These are phyloP conservation scores for Caretta caretta DNA, from an alignment of 2,113 vertebrate species.

Conservation along the genomic window DNA sequence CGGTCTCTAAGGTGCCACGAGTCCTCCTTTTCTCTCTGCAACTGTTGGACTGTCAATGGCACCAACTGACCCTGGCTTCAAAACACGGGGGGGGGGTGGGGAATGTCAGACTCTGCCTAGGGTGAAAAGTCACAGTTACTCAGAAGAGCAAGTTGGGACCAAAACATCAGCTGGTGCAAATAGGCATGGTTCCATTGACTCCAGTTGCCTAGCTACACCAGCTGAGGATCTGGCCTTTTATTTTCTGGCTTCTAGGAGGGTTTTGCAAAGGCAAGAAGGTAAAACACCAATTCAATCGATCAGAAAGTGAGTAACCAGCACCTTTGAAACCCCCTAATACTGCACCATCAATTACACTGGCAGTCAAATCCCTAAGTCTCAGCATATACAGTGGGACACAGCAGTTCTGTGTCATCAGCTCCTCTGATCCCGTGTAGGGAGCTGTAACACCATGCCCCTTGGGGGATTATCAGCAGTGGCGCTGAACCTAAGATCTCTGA, in stretches of 20 bases:
- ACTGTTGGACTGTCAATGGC: background rate
- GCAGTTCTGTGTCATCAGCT: background rate
- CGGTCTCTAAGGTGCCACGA: no score
- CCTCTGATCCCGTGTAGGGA: background rate
- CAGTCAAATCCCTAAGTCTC: background rate
- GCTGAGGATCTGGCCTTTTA: background rate
- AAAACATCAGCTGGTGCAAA: rapidly evolving
- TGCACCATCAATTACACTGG: background rate
- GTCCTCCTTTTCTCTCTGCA: background rate
- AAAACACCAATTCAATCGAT: background rate
- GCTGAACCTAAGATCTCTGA: no score
- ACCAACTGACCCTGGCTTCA: background rate
- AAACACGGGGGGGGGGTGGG: background rate
- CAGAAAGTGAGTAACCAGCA: background rate
- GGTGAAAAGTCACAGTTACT: conserved; percentile 30
- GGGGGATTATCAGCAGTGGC: no score
- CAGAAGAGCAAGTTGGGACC: background rate
- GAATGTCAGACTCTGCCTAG: background rate
- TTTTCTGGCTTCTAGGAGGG: background rate
- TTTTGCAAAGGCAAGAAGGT: conserved; percentile 27
- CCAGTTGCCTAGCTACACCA: background rate
- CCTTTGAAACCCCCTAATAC: background rate
- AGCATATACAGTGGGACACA: rapidly evolving
- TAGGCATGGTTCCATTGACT: conserved; percentile 6
- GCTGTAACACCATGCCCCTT: rapidly evolving